phyloP scores from a whole-genome alignment of 2,797 vertebrate genomes.

The Hippoglossus hippoglossus region DNA sequence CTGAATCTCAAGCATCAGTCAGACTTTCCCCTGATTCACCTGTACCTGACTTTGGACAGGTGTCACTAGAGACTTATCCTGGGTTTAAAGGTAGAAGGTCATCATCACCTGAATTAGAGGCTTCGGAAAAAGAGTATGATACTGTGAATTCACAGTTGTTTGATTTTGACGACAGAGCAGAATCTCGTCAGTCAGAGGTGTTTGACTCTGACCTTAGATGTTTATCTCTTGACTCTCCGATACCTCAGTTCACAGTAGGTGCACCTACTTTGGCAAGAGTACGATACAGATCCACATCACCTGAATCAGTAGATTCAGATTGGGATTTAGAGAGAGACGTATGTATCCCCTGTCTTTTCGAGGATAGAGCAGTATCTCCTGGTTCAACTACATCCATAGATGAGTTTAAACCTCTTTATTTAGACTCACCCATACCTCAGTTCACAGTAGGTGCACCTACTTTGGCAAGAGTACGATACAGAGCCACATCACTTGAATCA shows the following conservation, averaged over 20 bases:
- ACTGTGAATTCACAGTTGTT: conserved; percentile 18
- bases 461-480: not conserved
- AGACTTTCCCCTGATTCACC: conserved; percentile 53
- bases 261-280: not conserved
- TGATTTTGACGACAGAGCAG: too few species aligned
- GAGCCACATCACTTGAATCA: conserved; percentile 57
- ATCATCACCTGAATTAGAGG: too few species aligned
- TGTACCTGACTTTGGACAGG: conserved; percentile 42
- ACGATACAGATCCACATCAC: conserved; percentile 29
- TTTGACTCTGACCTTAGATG: conserved; percentile 28
- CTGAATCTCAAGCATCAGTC: conserved; percentile 37
- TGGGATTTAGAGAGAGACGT: conserved; percentile 49
- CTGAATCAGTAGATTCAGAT: too few species aligned
- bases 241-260: conserved; percentile 38
- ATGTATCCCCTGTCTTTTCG: conserved; percentile 25
- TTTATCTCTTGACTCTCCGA: conserved; percentile 62
- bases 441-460: not conserved
- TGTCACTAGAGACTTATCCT: not conserved
- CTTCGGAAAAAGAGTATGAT: conserved; percentile 17
- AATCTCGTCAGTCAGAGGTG: conserved; percentile 18
- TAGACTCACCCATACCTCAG: too few species aligned
- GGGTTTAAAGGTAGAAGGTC: not conserved
- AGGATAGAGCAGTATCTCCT: not conserved
- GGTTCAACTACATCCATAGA: conserved; percentile 41
- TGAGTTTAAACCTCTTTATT: too few species aligned